These are phyloP conservation scores for Brevimyrus niger DNA, from an alignment of 2,113 vertebrate species.

Conservation along the genomic window DNA sequence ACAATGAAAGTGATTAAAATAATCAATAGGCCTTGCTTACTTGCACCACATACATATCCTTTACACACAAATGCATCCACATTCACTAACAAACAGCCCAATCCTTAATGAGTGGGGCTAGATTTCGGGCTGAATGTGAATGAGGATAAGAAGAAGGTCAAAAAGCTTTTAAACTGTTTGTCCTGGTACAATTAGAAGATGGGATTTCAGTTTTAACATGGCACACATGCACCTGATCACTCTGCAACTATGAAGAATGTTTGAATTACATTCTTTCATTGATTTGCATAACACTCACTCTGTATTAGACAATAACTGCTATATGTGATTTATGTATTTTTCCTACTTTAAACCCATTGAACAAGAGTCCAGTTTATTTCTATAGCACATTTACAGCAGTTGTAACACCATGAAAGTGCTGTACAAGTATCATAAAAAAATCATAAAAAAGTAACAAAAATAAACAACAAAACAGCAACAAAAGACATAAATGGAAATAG, in stretches of 20 bases:
- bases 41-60: conserved; percentile 28
- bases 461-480: too few relatives aligned
- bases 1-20: conserved; percentile 66
- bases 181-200: not conserved
- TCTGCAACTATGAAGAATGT: not conserved
- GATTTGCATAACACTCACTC: not conserved
- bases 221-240: not conserved
- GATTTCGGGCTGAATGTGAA: not conserved
- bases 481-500: too few relatives aligned
- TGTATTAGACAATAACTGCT: not conserved
- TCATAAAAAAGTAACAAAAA: too few relatives aligned
- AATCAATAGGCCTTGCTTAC: conserved; percentile 58
- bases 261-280: not conserved
- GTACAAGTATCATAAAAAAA: too few relatives aligned
- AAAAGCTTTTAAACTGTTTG: not conserved
- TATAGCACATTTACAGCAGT: too few relatives aligned
- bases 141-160: conserved; percentile 14
- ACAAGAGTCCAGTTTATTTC: too few relatives aligned
- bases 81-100: conserved; percentile 28
- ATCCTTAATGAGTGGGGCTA: not conserved
- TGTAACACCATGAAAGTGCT: too few relatives aligned
- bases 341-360: not conserved
- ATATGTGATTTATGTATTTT: not conserved
- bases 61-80: conserved; percentile 25
- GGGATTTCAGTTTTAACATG: not conserved